Evolutionary conservation across 2,113 vertebrate genomes (phyloP), one percentile per base, ranked within the genome.

Genomic region (Psephotus haematonotus): DNA sequence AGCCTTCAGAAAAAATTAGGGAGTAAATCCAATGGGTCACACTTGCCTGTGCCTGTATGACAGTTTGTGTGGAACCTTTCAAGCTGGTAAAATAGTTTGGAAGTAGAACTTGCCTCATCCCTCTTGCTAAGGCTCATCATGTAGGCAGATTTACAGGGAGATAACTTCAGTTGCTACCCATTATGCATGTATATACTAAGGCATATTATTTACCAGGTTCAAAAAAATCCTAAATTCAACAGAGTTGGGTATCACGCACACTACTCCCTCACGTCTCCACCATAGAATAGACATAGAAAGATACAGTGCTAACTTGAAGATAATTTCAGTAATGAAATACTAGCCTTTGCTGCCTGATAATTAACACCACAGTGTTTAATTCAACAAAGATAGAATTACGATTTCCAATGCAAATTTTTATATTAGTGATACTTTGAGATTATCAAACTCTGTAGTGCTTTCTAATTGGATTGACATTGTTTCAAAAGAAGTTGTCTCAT

Each of bases 361-460:
- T 96, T 90, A 95, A 83, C 82, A 94, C 53, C 64, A 65, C 39
- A 55, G 9, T 71, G 67, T 59, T 75, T 92, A 27, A n/a, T 88
- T 85, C 86, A 92, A 91, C 71, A 82, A 64, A 11, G 35, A 82
- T 41, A 57, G 86, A 87, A 95, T 92, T 91, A 97, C 95, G 91
- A 74, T 88, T 89, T 79, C 86, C 94, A 82, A 91, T 88, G 63
- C 50, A 82, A 95, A 77, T 59, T 89, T 82, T 78, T 90, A 83
- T 67, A 86, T 93, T 82, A 86, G 78, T 29, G 81, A 82, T 74
- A 76, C 47, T 65, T 81, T 13, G 35, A 50, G 84, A 92, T 92
- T 91, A 86, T 85, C 88, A 85, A 74, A 89, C 87, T 95, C 84
- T 43, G 16, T 19, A 57, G 80, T 77, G 46, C 41, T 85, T 90